Conservation (phyloP, 2,888 invertebrate species). For the Dione vanillae region DNA sequence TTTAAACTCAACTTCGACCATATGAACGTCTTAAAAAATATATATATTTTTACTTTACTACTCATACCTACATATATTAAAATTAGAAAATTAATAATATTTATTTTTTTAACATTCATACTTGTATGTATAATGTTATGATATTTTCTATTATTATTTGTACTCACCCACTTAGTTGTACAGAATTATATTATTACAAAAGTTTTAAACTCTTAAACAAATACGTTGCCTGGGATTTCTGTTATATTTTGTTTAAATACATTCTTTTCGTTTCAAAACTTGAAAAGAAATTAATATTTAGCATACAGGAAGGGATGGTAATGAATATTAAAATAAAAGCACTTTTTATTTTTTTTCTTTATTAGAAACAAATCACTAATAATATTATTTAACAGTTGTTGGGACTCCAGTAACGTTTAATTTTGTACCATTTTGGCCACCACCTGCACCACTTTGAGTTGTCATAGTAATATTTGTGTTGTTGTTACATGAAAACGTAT, state of each 20-base stretch:
- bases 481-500: not conserved
- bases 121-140: too few species aligned
- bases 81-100: too few species aligned
- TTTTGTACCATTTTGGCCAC: not conserved
- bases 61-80: too few species aligned
- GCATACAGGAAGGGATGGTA: not conserved
- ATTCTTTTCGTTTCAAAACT: not conserved
- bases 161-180: too few species aligned
- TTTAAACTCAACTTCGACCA: not conserved
- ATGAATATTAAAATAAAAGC: not conserved
- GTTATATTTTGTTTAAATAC: too few species aligned
- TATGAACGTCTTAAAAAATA: not conserved
- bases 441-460: not conserved
- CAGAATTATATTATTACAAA: not conserved
- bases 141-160: too few species aligned
- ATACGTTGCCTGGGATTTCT: too few species aligned
- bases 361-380: not conserved
- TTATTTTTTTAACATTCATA: not conserved
- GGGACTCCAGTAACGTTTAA: not conserved
- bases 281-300: not conserved
- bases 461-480: not conserved
- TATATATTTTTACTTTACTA: not conserved
- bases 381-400: slow-evolving; percentile 5
- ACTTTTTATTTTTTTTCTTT: not conserved
- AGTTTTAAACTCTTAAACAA: not conserved